These are phyloP conservation scores for Apocheima hispidaria DNA, from an alignment of 2,888 invertebrate genomes.

Conservation along the genomic window DNA sequence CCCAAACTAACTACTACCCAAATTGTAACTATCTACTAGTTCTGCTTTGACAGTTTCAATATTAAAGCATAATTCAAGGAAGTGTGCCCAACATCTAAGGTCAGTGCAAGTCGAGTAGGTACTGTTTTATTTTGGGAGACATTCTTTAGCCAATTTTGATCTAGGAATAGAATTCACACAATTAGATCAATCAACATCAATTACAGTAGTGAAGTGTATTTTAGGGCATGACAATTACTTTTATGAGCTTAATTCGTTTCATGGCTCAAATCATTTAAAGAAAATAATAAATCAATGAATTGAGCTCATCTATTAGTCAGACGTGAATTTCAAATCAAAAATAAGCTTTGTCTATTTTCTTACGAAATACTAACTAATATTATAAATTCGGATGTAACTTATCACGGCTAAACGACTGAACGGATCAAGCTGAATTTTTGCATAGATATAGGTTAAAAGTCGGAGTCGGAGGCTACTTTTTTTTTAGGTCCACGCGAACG, in stretches of 20 bases:
- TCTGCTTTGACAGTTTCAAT: too few species aligned
- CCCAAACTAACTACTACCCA: constrained; percentile 11
- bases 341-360: not conserved
- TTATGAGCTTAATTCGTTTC: constrained; percentile 4
- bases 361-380: too few species aligned
- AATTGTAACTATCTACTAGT: too few species aligned
- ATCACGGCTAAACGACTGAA: too few species aligned
- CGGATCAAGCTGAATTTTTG: too few species aligned
- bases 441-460: too few species aligned
- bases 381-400: too few species aligned
- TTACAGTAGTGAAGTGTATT: constrained; percentile 16
- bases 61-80: not conserved
- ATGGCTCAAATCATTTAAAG: too few species aligned
- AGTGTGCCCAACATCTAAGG: not conserved
- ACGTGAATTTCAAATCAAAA: not conserved
- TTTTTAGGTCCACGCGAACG: too few species aligned
- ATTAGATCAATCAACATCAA: constrained; percentile 20
- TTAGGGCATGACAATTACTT: constrained; percentile 24
- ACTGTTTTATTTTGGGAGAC: constrained; percentile 8
- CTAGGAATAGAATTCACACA: constrained; percentile 23
- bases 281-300: too few species aligned
- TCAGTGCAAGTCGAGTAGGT: not conserved
- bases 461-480: too few species aligned
- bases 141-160: constrained; percentile 22
- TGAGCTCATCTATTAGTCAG: too few species aligned